Evolutionary conservation across 2,888 invertebrate genomes (phyloP).

Genomic region (Erpobdella octoculata): DNA sequence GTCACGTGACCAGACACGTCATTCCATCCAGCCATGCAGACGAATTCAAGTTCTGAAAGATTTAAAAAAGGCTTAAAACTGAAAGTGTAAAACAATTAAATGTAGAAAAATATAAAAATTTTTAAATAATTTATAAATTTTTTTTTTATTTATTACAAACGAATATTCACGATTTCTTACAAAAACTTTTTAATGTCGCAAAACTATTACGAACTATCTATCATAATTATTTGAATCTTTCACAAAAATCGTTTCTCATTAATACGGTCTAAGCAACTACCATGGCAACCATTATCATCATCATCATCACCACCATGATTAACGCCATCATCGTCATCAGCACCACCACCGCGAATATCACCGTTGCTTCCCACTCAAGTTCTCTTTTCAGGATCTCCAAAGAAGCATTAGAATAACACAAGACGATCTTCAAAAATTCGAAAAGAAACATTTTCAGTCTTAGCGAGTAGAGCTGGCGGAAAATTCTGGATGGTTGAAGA

Average conservation of each 20-base stretch:
- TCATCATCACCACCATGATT: not conserved
- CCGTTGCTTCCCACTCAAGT: no score
- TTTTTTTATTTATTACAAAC: not conserved
- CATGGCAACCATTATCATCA: not conserved
- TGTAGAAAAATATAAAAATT: not conserved
- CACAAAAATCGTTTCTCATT: no score
- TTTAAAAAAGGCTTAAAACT: not conserved
- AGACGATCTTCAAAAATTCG: no score
- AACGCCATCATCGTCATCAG: not conserved
- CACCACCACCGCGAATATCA: not conserved
- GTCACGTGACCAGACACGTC: conserved; percentile 2
- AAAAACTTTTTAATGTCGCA: not conserved
- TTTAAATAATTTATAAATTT: conserved; percentile 1
- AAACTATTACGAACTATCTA: not conserved
- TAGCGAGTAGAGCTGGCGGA: no score
- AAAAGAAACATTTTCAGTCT: no score
- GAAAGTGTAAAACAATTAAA: not conserved
- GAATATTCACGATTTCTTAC: not conserved
- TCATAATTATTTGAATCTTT: no score
- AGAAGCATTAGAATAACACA: no score
- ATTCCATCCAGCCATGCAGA: conserved; percentile 20
- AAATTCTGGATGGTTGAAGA: no score
- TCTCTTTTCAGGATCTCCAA: no score
- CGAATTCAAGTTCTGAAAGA: conserved; percentile 22
- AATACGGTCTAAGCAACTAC: no score